Evolutionary conservation across 2,888 invertebrate species (phyloP).

Genomic region (Peribatodes rhomboidaria): DNA sequence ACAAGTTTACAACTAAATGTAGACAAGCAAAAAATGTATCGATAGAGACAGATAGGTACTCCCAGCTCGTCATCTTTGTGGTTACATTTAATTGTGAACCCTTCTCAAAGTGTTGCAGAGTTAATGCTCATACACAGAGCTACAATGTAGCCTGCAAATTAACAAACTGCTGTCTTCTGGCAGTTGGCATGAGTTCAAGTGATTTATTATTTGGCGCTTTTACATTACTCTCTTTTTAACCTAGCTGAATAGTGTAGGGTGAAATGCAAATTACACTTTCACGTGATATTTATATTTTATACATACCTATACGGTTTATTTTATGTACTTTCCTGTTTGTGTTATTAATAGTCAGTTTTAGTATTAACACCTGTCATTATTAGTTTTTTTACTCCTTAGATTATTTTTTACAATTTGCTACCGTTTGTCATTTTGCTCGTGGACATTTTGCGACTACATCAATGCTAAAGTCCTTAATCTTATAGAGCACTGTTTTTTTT

Average conservation of each 20-base stretch:
- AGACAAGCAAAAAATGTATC: no score
- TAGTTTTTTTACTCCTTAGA: no score
- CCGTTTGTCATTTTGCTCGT: no score
- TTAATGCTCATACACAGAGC: conserved; percentile 8
- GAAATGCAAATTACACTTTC: neutral
- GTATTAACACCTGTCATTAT: no score
- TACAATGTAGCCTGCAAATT: conserved; percentile 21
- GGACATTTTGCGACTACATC: no score
- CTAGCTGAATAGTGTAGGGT: conserved; percentile 19
- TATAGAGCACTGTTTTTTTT: neutral
- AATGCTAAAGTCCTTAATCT: no score
- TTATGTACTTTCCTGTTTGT: no score
- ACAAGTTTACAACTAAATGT: no score
- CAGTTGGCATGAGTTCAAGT: conserved; percentile 32
- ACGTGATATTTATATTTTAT: neutral
- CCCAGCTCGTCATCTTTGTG: neutral
- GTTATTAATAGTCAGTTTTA: no score
- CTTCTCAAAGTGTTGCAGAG: conserved; percentile 3
- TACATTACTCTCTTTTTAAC: conserved; percentile 24
- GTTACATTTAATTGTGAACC: conserved; percentile 14
- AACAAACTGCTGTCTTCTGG: conserved; percentile 25
- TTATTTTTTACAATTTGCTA: no score
- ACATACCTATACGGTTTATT: neutral
- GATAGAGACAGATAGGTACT: neutral
- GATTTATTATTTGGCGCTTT: conserved; percentile 27